Evolutionary conservation across 2,888 invertebrate genomes (phyloP), one percentile per base, ranked within the genome.

Genomic region (Habroteleia sp.): DNA sequence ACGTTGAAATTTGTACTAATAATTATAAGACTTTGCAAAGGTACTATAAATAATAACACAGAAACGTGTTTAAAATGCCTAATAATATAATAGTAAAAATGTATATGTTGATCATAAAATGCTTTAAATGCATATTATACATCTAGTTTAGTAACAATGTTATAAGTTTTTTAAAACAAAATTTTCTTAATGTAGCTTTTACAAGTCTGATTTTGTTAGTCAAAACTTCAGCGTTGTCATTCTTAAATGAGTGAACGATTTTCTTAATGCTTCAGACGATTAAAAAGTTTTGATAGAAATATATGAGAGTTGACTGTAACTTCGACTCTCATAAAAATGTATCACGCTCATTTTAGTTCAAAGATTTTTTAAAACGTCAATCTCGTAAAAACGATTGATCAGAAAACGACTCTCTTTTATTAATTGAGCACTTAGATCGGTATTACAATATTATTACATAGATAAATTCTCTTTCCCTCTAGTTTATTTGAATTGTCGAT

Each of bases 201-300:
- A n/a, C n/a, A n/a, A n/a, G n/a, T n/a, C n/a, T n/a, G n/a, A n/a
- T n/a, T 44, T 44, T 27, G 27, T 42, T 42, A 13, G 14, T 16
- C 14, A 11, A 3, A 17, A 46, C 17, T 29, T 31, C 7, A 8
- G 3, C 46, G 10, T 17, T 46, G 46, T 10, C 46, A 23, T 11
- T 23, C 17, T n/a, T n/a, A 10, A 46, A 16, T 31, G 31, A 17
- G 46, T 11, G 46, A 46, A 46, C 46, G 46, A 17, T 46, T 46
- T 41, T 41, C 29, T 41, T n/a, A 25, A 37, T 52, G 35, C 37
- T 52, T 20, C 16, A 17, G 10, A 17, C 37, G 52, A 52, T 52
- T 25, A 52, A 54, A 54, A 52, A 5, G 14, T 41, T 54, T 41
- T 54, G 39, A 54, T 54, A 54, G 39, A 39, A 54, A 54, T 41